Base-by-base conservation (phyloP, 2,113 vertebrate species). In the Paradisaea rubra region DNA sequence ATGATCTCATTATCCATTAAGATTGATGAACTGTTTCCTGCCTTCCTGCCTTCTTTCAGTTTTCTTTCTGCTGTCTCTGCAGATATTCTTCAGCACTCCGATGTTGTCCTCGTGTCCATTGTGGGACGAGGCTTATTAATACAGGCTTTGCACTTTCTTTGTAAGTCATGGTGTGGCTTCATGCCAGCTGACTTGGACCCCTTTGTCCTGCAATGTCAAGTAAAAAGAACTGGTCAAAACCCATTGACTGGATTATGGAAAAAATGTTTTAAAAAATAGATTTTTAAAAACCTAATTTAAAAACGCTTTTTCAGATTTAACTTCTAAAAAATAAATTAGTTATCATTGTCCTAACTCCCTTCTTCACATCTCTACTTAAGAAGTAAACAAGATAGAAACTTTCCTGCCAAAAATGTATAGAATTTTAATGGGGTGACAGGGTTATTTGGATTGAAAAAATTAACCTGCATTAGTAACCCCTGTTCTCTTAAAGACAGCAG, bases 21-120 rank as follows among this genome's bases (percentile, higher is more conserved):
- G 71, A 85, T 23, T 72, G 39, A 91, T 94, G 37, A 91, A 87
- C 84, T 81, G 35, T 92, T 93, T 92, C 70, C 73, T 88, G 44
- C 69, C 22, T 87, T 83, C 31, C 49, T 93, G 45, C 61, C 57
- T 93, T 79, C 23, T 23, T 41, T 89, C 59, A 71, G 65, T 20
- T 88, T 92, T 92, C 27, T 44, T 92, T 79, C 47, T 91, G n/a
- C 74, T 77, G 35, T 47, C 37, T 66, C 54, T 77, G 39, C 71
- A 92, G 66, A 77, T 77, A 37, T 50, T 69, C 70, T 76, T 85
- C 13, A 31, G n/a, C n/a, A 52, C 63, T 85, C 70, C 56, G 27
- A 69, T 89, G 69, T 17, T 64, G 64, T 85, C 66, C 57, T 92
- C 1, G 1, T 44, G 27, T 73, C 47, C 3, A 0, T 30, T 94